phyloP scores from a whole-genome alignment of 2,797 vertebrate genomes.

The Rhynchotus rufescens region DNA sequence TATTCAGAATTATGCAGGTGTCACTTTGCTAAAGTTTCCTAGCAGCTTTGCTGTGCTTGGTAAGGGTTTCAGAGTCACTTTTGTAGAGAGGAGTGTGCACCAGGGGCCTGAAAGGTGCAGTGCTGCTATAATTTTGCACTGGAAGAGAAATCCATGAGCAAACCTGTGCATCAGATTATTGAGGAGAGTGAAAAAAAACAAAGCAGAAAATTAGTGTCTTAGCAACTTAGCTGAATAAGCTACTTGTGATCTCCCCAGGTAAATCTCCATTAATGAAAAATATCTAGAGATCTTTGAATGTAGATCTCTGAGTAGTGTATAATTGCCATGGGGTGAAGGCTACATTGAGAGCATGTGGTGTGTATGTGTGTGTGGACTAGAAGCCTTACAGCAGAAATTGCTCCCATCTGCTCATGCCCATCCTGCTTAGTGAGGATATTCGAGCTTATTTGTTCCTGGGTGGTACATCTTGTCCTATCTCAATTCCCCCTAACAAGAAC shows the following conservation, averaged over 20 bases:
- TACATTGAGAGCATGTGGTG: background rate
- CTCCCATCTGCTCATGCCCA: background rate
- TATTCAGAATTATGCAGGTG: background rate
- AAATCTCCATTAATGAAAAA: background rate
- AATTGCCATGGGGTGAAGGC: background rate
- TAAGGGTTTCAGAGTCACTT: background rate
- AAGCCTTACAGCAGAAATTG: background rate
- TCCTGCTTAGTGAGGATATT: background rate
- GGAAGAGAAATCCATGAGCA: background rate
- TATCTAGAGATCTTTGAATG: background rate
- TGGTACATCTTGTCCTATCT: background rate
- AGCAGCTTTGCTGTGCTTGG: background rate
- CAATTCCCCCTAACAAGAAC: background rate
- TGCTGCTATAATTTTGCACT: background rate
- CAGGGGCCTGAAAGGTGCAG: background rate
- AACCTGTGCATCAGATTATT: background rate
- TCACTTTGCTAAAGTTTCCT: background rate
- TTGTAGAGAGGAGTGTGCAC: background rate
- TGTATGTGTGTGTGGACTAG: background rate
- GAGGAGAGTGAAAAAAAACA: background rate
- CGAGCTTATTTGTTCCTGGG: background rate
- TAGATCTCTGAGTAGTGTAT: background rate
- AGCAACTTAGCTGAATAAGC: background rate
- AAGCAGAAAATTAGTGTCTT: background rate
- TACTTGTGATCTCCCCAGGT: background rate